A percentile compares a stretch with the other conserved stretches of the same genome.
Conservation (phyloP, 2,888 invertebrate species). For the Lithophane socia region DNA sequence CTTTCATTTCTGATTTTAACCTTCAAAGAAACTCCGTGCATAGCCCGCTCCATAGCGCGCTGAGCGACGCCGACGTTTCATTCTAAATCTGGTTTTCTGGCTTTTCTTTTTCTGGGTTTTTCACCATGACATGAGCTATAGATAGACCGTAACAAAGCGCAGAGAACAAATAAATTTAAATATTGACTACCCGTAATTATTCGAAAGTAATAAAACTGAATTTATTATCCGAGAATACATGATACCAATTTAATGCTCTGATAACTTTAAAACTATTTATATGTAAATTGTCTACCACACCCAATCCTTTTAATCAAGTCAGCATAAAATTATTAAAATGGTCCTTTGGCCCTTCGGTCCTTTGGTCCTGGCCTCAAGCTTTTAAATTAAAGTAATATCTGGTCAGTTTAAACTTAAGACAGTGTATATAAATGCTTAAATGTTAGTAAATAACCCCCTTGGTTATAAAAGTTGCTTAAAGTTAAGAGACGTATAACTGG, state of each 20-base stretch:
- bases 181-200: not conserved
- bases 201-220: slow-evolving; percentile 22
- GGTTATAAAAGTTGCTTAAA: not conserved
- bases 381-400: not conserved
- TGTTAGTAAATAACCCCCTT: not conserved
- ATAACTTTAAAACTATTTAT: slow-evolving; percentile 44
- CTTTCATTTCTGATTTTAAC: too few species aligned
- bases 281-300: slow-evolving; percentile 50
- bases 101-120: not conserved
- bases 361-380: not conserved
- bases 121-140: not conserved
- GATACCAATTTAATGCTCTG: slow-evolving; percentile 49
- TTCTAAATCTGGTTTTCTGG: not conserved
- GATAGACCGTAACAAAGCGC: not conserved
- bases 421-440: not conserved
- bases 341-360: slow-evolving; percentile 17
- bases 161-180: not conserved
- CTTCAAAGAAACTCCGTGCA: too few species aligned
- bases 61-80: too few species aligned
- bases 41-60: too few species aligned
- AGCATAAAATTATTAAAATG: slow-evolving; percentile 21
- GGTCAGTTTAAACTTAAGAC: not conserved
- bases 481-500: not conserved
- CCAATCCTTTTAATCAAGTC: slow-evolving; percentile 41
- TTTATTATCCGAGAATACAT: slow-evolving; percentile 29